Conservation (phyloP, 2,797 vertebrate species). For the Enteromius thamalakanensis region DNA sequence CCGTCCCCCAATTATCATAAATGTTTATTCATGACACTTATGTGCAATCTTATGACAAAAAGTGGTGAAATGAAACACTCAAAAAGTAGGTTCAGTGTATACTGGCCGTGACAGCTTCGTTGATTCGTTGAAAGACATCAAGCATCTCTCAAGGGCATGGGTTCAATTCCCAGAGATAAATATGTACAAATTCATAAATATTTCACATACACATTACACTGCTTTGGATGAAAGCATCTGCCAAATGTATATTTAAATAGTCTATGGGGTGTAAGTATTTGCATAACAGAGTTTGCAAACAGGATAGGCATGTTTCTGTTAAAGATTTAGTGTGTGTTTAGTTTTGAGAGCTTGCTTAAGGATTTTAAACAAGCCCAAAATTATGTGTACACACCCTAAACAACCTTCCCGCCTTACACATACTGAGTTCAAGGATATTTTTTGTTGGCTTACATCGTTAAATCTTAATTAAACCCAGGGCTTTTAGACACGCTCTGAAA, state of each 20-base stretch:
- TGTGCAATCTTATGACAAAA: not conserved
- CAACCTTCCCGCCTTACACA: conserved; percentile 14
- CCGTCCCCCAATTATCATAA: not conserved
- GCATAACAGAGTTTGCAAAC: conserved; percentile 4
- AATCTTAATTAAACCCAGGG: conserved; percentile 57
- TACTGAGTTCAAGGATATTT: conserved; percentile 46
- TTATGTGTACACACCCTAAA: conserved; percentile 16
- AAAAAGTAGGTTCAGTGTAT: not conserved
- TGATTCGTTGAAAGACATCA: not conserved
- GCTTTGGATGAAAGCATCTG: not conserved
- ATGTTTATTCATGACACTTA: conserved; percentile 29
- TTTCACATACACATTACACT: not conserved
- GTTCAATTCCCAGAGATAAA: not conserved
- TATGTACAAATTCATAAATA: not conserved
- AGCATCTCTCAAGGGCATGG: not conserved
- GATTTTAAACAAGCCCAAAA: conserved; percentile 19
- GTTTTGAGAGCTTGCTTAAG: conserved; percentile 22
- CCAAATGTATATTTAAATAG: not conserved
- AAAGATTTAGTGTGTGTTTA: conserved; percentile 15
- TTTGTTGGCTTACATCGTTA: conserved; percentile 52
- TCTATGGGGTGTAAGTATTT: not conserved
- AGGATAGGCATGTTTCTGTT: conserved; percentile 5
- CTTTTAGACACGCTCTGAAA: conserved; percentile 42
- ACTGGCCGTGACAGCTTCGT: not conserved
- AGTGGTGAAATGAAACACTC: not conserved